Evolutionary conservation across 1,140 invertebrate species (phyloP).

Genomic region (Calycopis cecrops): DNA sequence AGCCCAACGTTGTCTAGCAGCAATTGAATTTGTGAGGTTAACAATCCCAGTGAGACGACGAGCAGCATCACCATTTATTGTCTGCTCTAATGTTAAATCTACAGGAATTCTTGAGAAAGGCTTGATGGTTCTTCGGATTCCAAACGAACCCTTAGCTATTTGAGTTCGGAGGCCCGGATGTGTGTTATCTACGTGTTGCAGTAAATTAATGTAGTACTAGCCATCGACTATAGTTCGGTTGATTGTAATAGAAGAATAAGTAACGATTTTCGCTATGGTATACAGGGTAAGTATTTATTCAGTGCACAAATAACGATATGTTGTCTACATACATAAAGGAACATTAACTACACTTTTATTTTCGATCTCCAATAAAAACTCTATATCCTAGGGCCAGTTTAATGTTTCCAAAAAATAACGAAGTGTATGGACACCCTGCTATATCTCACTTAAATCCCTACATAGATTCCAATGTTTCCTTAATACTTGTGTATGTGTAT

Average conservation of each 20-base stretch:
- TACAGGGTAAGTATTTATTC: too few species aligned
- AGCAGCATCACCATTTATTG: conserved; percentile 39
- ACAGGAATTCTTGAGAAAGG: conserved; percentile 40
- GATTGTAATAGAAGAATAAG: conserved; percentile 49
- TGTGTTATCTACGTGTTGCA: conserved; percentile 29
- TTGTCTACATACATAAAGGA: too few species aligned
- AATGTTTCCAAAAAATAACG: too few species aligned
- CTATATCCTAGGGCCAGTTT: too few species aligned
- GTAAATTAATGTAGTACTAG: conserved; percentile 35
- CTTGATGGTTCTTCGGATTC: conserved; percentile 37
- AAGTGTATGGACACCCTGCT: too few species aligned
- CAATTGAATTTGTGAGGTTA: conserved; percentile 37
- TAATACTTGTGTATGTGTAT: too few species aligned
- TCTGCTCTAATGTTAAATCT: conserved; percentile 37
- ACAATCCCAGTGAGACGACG: conserved; percentile 31
- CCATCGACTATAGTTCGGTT: conserved; percentile 48
- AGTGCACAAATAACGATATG: too few species aligned
- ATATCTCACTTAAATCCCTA: too few species aligned
- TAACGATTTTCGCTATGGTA: conserved; percentile 36
- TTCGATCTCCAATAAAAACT: too few species aligned
- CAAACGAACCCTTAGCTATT: conserved; percentile 28
- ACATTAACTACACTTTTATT: too few species aligned
- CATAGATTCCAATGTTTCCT: too few species aligned
- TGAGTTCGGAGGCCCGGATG: conserved; percentile 23
- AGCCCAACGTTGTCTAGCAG: conserved; percentile 32